Percentiles rank a stretch among this genome's conserved stretches.
Evolutionary conservation across 2,113 vertebrate genomes (phyloP).

Genomic region (Martes martes): DNA sequence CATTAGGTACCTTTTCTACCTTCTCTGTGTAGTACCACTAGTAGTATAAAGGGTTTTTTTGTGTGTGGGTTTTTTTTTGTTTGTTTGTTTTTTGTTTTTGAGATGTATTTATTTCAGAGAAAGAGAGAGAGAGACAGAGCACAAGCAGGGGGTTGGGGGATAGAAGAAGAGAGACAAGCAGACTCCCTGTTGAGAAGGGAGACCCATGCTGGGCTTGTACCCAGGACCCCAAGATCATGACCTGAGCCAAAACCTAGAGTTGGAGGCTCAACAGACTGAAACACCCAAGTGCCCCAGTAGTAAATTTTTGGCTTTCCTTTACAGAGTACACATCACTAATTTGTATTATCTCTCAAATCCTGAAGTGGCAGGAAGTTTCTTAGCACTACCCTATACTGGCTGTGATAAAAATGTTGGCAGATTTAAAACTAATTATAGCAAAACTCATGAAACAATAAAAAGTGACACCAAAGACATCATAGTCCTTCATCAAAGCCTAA

Average conservation of each 20-base stretch:
- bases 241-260: not conserved
- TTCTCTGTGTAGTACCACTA: not conserved
- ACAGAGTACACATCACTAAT: not conserved
- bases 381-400: not conserved
- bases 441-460: constrained; percentile 28
- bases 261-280: not conserved
- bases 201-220: not conserved
- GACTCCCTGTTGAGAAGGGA: not conserved
- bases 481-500: constrained; percentile 32
- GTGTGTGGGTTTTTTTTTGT: not conserved
- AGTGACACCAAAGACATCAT: not conserved
- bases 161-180: not conserved
- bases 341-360: not conserved
- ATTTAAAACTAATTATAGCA: constrained; percentile 37
- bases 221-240: not conserved
- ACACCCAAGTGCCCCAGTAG: not conserved
- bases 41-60: not conserved
- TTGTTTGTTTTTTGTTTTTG: not conserved
- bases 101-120: not conserved
- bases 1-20: not conserved
- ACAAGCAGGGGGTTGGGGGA: not conserved
- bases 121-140: not conserved
- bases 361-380: not conserved
- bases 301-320: not conserved
- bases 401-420: not conserved